A percentile compares a stretch with the other conserved stretches of the same genome.
Conservation (phyloP, 1,140 invertebrate genomes). For the Steinernema feltiae region DNA sequence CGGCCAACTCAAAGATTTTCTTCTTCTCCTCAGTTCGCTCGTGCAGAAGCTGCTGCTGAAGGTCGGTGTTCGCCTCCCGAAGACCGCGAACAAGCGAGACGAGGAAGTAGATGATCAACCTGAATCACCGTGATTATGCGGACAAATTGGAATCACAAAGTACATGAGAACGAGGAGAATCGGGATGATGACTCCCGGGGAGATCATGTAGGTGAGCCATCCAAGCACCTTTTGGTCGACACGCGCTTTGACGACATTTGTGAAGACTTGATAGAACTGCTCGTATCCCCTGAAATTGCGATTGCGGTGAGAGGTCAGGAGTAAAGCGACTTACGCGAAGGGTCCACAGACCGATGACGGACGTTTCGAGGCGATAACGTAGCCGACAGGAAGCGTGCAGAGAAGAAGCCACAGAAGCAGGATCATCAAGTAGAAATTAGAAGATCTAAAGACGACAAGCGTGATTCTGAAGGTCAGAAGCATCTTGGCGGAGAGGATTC, state of each 20-base stretch:
- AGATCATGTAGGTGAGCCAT: conserved; percentile 72
- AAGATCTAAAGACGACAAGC: conserved; percentile 63
- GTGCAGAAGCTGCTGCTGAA: conserved; percentile 67
- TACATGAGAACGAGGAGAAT: conserved; percentile 74
- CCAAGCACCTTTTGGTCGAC: conserved; percentile 64
- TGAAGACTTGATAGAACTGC: conserved; percentile 79
- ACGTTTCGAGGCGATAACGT: conserved; percentile 81
- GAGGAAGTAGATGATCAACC: conserved; percentile 85
- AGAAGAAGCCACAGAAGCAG: conserved; percentile 87
- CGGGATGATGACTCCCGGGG: conserved; percentile 86
- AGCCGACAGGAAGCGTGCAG: conserved; percentile 85
- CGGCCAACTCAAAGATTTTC: conserved; percentile 81
- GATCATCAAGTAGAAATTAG: conserved; percentile 88
- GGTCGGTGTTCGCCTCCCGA: conserved; percentile 82
- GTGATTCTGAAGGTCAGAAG: conserved; percentile 10
- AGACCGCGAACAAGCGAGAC: conserved; percentile 77
- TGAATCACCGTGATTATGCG: conserved; percentile 31
- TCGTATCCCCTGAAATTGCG: conserved; percentile 59
- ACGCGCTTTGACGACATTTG: conserved; percentile 69
- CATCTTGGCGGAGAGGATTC: conserved; percentile 15
- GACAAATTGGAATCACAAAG: conserved; percentile 30
- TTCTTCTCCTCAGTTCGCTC: conserved; percentile 82
- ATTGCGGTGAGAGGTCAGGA: not conserved
- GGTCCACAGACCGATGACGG: conserved; percentile 92
- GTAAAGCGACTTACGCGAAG: conserved; percentile 67